These are phyloP conservation scores for Artemia sp. DNA, from an alignment of 2,888 invertebrate species.

Conservation along the genomic window DNA sequence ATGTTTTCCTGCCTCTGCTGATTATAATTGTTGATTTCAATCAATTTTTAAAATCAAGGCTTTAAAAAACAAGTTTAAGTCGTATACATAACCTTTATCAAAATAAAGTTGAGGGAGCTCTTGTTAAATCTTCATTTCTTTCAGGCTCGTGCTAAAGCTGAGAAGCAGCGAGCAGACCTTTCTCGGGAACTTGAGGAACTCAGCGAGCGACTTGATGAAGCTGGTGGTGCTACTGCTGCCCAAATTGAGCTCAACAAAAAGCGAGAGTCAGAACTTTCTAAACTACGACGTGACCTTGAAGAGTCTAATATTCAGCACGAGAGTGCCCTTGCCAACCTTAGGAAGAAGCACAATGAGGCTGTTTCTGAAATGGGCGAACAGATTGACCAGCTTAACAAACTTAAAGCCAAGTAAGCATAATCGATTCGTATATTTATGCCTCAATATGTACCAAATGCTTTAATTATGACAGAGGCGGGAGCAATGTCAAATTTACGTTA, in stretches of 20 bases:
- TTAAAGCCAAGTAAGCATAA: constrained; percentile 83
- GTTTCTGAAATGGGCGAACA: constrained; percentile 99
- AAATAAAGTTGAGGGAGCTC: too few relatives aligned
- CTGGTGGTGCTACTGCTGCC: constrained; percentile 96
- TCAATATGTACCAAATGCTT: background rate
- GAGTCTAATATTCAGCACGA: constrained; percentile 98
- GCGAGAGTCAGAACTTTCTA: constrained; percentile 96
- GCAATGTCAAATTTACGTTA: too few relatives aligned
- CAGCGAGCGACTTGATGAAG: constrained; percentile 92
- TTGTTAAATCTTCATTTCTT: background rate
- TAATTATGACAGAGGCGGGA: background rate
- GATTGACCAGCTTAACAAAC: constrained; percentile 98
- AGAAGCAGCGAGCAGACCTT: constrained; percentile 93
- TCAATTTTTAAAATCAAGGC: too few relatives aligned
- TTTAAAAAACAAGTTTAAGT: too few relatives aligned
- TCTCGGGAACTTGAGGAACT: constrained; percentile 92
- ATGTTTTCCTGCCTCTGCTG: too few relatives aligned
- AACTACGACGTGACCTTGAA: constrained; percentile 93
- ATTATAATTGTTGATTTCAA: too few relatives aligned
- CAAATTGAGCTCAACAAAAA: constrained; percentile 99
- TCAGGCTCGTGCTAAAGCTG: constrained; percentile 40
- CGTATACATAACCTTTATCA: too few relatives aligned
- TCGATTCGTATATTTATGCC: background rate
- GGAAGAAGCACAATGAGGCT: constrained; percentile 99
- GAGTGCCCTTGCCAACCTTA: constrained; percentile 80